Conservation (phyloP, 2,113 vertebrate genomes). For the Amazona vittata region DNA sequence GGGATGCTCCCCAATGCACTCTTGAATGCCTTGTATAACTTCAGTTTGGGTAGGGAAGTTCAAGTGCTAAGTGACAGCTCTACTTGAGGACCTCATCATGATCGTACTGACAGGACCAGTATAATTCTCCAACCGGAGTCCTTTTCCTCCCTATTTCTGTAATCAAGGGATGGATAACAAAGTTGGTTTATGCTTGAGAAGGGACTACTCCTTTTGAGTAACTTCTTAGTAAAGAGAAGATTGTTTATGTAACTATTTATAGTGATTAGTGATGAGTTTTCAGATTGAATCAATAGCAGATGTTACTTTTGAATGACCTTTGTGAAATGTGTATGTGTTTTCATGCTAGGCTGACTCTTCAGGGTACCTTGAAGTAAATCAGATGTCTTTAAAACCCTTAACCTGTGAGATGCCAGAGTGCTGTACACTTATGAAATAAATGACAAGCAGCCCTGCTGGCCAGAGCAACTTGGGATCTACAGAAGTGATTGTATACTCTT, state of each 20-base stretch:
- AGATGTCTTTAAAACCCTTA: background rate
- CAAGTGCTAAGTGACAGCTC: background rate
- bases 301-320: slow-evolving; percentile 42
- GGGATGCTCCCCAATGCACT: fast-evolving
- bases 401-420: background rate
- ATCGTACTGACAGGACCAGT: too few relatives aligned
- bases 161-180: background rate
- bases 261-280: slow-evolving; percentile 34
- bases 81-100: fast-evolving
- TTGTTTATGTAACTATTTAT: slow-evolving; percentile 33
- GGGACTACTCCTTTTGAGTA: background rate
- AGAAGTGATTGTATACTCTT: background rate
- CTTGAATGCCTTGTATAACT: fast-evolving
- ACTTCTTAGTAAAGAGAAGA: background rate
- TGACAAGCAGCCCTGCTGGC: background rate
- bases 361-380: slow-evolving; percentile 35
- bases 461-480: background rate
- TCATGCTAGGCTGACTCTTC: slow-evolving; percentile 28
- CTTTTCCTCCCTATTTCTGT: background rate
- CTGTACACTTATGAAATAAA: background rate
- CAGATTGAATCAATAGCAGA: slow-evolving; percentile 36
- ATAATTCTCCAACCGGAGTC: background rate
- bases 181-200: background rate
- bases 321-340: slow-evolving; percentile 12
- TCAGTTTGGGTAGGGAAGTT: background rate